Evolutionary conservation across 2,888 invertebrate species (phyloP).

Genomic region (Stenchaetothrips biformis): DNA sequence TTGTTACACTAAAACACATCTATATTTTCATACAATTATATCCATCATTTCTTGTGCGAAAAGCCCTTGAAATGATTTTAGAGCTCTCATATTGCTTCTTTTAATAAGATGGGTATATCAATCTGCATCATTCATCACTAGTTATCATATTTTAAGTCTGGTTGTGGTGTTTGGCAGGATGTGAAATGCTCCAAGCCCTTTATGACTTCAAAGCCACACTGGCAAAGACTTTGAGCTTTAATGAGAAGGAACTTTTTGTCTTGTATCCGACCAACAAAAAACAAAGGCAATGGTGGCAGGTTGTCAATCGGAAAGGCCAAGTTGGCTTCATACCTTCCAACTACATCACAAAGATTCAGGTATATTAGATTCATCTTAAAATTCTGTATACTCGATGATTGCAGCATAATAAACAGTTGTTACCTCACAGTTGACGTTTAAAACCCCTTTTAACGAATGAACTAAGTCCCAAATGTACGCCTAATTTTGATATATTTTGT

Average conservation of each 20-base stretch:
- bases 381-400: no score
- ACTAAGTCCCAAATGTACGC: not conserved
- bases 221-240: constrained; percentile 75
- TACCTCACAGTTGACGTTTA: not conserved
- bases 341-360: constrained; percentile 75
- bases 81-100: no score
- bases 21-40: not conserved
- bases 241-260: constrained; percentile 73
- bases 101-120: no score
- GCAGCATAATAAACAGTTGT: not conserved
- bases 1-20: not conserved
- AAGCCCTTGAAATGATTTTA: not conserved
- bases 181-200: constrained; percentile 74
- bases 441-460: no score
- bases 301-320: constrained; percentile 74
- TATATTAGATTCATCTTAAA: constrained; percentile 43
- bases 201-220: constrained; percentile 81
- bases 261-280: constrained; percentile 73
- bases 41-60: not conserved
- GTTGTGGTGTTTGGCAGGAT: constrained; percentile 1
- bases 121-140: no score
- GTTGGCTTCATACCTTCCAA: constrained; percentile 81
- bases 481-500: not conserved
- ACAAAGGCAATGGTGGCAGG: constrained; percentile 85
- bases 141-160: no score